Percentiles rank a stretch among this genome's conserved stretches.
Evolutionary conservation across 2,797 vertebrate species (phyloP).

Genomic region (Gadopsis marmoratus): DNA sequence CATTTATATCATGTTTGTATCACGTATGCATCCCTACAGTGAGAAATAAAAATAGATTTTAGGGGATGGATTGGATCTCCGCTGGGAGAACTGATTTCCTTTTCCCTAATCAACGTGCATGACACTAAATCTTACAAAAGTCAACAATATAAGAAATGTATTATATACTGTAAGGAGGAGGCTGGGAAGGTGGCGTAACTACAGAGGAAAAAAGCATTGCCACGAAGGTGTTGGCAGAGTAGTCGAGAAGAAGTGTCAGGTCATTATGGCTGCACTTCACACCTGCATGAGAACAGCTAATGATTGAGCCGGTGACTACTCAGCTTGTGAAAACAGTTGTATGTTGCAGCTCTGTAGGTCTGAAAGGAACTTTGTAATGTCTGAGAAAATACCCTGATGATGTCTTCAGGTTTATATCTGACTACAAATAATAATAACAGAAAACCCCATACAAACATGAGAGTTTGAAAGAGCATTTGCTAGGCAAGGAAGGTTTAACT

Average conservation of each 20-base stretch:
- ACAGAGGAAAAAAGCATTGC: neutral
- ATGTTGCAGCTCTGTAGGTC: neutral
- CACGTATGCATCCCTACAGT: neutral
- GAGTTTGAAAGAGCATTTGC: neutral
- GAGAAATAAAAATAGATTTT: neutral
- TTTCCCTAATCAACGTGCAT: neutral
- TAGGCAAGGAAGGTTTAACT: neutral
- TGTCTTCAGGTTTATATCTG: neutral
- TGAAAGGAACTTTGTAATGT: conserved; percentile 5
- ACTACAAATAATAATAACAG: neutral
- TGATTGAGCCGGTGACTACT: neutral
- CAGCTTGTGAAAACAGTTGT: neutral
- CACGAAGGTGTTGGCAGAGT: neutral
- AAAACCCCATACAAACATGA: neutral
- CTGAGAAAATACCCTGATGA: neutral
- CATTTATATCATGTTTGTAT: neutral
- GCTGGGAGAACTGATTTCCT: neutral
- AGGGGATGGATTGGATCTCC: neutral
- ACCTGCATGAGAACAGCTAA: conserved; percentile 5
- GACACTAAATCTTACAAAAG: neutral
- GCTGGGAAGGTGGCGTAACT: neutral
- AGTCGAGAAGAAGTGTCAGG: neutral
- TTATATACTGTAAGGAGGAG: neutral
- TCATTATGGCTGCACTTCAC: neutral
- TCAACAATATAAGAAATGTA: neutral